Conservation (phyloP, 2,113 vertebrate species). For the Laticauda colubrina region DNA sequence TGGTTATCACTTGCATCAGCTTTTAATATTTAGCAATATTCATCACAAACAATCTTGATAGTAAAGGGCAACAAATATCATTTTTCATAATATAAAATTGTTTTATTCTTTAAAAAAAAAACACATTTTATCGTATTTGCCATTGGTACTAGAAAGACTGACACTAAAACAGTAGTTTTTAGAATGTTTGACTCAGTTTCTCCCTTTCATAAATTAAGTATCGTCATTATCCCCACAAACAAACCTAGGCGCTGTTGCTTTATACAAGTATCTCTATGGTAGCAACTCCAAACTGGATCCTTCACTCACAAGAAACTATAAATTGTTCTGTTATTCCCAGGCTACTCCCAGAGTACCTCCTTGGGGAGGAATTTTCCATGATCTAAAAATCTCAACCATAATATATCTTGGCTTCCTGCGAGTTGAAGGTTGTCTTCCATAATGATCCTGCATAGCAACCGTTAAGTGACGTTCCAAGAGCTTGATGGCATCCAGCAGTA, state of each 20-base stretch:
- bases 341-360: neutral
- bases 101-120: neutral
- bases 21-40: neutral
- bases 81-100: neutral
- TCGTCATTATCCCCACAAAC: neutral
- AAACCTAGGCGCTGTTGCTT: neutral
- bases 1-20: neutral
- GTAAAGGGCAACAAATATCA: neutral
- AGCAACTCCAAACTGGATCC: neutral
- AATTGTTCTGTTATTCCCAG: neutral
- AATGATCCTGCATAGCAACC: neutral
- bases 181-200: neutral
- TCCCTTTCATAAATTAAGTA: neutral
- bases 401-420: neutral
- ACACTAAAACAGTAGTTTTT: neutral
- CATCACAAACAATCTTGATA: neutral
- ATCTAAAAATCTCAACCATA: neutral
- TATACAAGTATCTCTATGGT: neutral
- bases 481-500: neutral
- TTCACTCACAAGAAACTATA: neutral
- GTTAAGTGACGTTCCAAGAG: neutral
- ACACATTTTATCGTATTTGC: neutral
- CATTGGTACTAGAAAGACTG: neutral
- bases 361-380: neutral
- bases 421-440: neutral